phyloP scores from a whole-genome alignment of 2,113 vertebrate genomes.

The Sebastes fasciatus region DNA sequence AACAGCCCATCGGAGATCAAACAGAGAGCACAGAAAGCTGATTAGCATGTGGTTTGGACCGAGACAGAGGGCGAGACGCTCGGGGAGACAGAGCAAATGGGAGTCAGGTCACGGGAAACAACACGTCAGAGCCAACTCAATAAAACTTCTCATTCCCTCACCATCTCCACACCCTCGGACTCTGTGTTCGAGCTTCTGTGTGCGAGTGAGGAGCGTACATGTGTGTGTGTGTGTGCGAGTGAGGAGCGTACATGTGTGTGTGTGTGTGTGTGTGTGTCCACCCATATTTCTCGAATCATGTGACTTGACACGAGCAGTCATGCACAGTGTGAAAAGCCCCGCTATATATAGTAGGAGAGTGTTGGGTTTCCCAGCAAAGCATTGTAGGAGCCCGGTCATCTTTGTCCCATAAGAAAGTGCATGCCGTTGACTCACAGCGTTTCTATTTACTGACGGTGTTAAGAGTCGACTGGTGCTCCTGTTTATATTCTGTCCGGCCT shows the following conservation, averaged over 20 bases:
- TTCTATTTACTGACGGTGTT: conserved; percentile 25
- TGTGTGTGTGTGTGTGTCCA: conserved; percentile 44
- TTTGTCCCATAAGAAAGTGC: conserved; percentile 58
- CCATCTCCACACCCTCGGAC: conserved; percentile 57
- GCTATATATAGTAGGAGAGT: conserved; percentile 79
- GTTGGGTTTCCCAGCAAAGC: conserved; percentile 76
- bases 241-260: conserved; percentile 25
- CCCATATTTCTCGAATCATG: conserved; percentile 78
- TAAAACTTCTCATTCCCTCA: conserved; percentile 70
- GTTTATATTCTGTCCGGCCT: conserved; percentile 3
- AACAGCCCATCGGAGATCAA: conserved; percentile 65
- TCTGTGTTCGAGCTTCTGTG: conserved; percentile 15
- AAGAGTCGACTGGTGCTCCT: conserved; percentile 4
- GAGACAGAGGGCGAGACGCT: conserved; percentile 67
- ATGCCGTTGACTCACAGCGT: conserved; percentile 23
- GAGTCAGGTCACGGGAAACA: conserved; percentile 77
- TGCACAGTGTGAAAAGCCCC: conserved; percentile 75
- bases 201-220: neutral
- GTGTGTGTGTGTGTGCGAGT: conserved; percentile 23
- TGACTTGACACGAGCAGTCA: conserved; percentile 77
- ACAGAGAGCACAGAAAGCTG: conserved; percentile 62
- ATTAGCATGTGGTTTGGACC: conserved; percentile 74
- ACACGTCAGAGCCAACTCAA: conserved; percentile 73
- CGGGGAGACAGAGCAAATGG: conserved; percentile 69
- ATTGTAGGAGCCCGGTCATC: conserved; percentile 67